Evolutionary conservation across 2,888 invertebrate genomes (phyloP).

Genomic region (Meta bourneti): DNA sequence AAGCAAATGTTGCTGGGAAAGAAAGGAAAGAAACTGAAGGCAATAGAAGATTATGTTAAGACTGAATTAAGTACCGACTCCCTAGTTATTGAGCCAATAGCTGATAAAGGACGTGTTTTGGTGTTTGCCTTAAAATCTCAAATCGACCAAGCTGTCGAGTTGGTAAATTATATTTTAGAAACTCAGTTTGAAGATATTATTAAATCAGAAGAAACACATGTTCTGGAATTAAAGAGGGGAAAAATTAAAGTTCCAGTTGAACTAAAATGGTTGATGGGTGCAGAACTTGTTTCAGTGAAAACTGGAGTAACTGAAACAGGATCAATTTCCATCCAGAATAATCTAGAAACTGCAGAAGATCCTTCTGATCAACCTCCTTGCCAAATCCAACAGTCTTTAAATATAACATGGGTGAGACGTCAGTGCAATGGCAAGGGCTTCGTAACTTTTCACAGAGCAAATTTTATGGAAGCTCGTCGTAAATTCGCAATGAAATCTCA

Average conservation of each 20-base stretch:
- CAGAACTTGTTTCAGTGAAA: conserved; percentile 36
- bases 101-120: conserved; percentile 54
- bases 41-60: conserved; percentile 56
- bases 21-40: conserved; percentile 53
- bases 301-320: neutral
- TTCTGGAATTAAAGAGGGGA: conserved; percentile 48
- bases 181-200: conserved; percentile 34
- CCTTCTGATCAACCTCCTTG: conserved; percentile 7
- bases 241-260: conserved; percentile 41
- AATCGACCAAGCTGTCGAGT: conserved; percentile 18
- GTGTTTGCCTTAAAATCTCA: conserved; percentile 44
- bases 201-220: conserved; percentile 42
- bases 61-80: conserved; percentile 23
- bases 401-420: conserved; percentile 58
- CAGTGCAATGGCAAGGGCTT: neutral
- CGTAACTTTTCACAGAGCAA: neutral
- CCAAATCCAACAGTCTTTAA: conserved; percentile 36
- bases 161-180: conserved; percentile 45
- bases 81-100: conserved; percentile 58
- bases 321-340: neutral
- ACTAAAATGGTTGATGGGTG: conserved; percentile 59
- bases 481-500: conserved; percentile 16
- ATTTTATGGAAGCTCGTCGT: conserved; percentile 45
- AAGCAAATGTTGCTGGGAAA: conserved; percentile 48
- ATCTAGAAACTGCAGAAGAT: conserved; percentile 12